Evolutionary conservation across 2,888 invertebrate species (phyloP), one percentile per base, ranked within the genome.

Genomic region (Hyposoter didymator): DNA sequence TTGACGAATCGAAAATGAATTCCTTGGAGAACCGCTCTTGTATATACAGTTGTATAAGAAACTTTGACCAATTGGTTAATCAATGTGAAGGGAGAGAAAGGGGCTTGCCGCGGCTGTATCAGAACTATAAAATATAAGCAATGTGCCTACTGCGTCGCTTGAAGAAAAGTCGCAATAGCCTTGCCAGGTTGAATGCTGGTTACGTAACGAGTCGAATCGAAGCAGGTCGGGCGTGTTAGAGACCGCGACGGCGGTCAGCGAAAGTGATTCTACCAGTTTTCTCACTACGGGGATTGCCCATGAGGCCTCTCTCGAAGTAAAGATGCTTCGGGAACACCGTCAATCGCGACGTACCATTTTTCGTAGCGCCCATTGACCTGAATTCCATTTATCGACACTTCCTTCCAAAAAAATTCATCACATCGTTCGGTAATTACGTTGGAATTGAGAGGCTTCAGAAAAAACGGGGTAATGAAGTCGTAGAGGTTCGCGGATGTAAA

Each of bases 181-280:
- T 87, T 84, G 86, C 84, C 82, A 80, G 82, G 52, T 45, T 47
- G 12, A 32, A 35, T 19, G 35, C 35, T 35, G 4, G 69, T 88
- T 88, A 89, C 85, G 87, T 84, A 87, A 88, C 81, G 47, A 82
- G 82, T 80, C 73, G 64, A 55, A 39, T 78, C 55, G 79, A 83
- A 76, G 78, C 75, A 82, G 84, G 85, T 43, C 45, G 81, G 45
- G 55, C 66, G 81, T 81, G 70, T 73, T 72, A 74, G 45, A 78
- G 84, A 82, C 82, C 80, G 70, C 49, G 55, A 66, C 87, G 88
- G 85, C 89, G 90, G 90, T 91, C 91, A 90, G 92, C 91, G 92
- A 92, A 92, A 92, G 92, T 89, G 90, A 90, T 87, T 74, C 81
- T 88, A 83, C 86, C 81, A 82, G 82, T 84, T 86, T 87, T 79